phyloP scores from a whole-genome alignment of 2,888 invertebrate species.

The Cyaniris semiargus region DNA sequence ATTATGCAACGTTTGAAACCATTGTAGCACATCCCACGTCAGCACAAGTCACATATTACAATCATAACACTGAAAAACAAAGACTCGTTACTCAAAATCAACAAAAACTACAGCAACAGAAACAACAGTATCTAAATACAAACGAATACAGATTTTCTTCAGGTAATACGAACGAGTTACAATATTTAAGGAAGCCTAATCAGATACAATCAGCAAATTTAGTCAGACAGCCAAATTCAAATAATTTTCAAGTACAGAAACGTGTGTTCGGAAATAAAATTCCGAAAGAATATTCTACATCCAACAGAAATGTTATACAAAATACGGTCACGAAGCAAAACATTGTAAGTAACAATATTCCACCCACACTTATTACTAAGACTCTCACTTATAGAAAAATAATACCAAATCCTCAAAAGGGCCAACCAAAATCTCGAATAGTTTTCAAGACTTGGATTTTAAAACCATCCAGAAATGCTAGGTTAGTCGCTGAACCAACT shows the following conservation, averaged over 20 bases:
- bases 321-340: slow-evolving; percentile 62
- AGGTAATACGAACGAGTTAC: not conserved
- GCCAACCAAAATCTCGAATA: slow-evolving; percentile 65
- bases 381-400: slow-evolving; percentile 63
- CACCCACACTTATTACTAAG: slow-evolving; percentile 65
- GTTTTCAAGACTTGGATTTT: slow-evolving; percentile 73
- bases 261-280: slow-evolving; percentile 14
- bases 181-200: not conserved
- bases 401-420: slow-evolving; percentile 58
- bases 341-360: slow-evolving; percentile 65
- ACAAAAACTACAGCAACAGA: not conserved
- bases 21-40: slow-evolving; percentile 18
- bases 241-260: not conserved
- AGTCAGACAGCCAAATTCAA: not conserved
- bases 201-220: slow-evolving; percentile 3
- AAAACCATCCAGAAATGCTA: slow-evolving; percentile 64
- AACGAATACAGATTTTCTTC: not conserved
- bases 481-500: slow-evolving; percentile 55
- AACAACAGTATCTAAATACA: slow-evolving; percentile 26
- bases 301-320: slow-evolving; percentile 28
- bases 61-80: slow-evolving; percentile 15
- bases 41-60: slow-evolving; percentile 20
- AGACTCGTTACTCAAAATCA: slow-evolving; percentile 16
- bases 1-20: not conserved
- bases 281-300: not conserved